These are phyloP conservation scores for Protomyctophum bolini DNA, from an alignment of 2,113 vertebrate species.

Conservation along the genomic window DNA sequence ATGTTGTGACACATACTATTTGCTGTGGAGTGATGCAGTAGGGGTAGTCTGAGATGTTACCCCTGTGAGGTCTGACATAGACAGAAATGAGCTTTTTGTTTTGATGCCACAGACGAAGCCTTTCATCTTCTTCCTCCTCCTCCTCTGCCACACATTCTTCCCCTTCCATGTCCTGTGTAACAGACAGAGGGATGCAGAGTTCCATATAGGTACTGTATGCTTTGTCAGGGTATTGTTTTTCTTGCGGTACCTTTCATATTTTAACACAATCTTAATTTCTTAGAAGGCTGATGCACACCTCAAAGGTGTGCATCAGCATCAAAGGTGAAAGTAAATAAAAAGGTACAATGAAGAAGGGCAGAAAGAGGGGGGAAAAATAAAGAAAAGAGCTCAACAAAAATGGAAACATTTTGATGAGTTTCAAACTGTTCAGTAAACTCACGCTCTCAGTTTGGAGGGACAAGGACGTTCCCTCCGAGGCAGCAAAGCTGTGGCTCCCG, in stretches of 20 bases:
- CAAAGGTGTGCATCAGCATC: too few relatives aligned
- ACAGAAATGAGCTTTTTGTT: conserved; percentile 78
- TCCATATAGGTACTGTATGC: neutral
- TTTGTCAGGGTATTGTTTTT: too few relatives aligned
- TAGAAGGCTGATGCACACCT: too few relatives aligned
- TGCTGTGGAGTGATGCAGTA: conserved; percentile 88
- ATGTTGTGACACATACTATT: conserved; percentile 74
- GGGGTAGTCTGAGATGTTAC: conserved; percentile 78
- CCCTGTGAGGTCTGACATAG: conserved; percentile 80
- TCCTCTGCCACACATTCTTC: conserved; percentile 28
- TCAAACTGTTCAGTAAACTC: conserved; percentile 43
- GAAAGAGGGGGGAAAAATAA: too few relatives aligned
- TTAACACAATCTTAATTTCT: too few relatives aligned
- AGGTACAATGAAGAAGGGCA: too few relatives aligned
- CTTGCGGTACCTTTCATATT: too few relatives aligned
- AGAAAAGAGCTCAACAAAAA: too few relatives aligned
- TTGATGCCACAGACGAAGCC: conserved; percentile 2
- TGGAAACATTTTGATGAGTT: neutral
- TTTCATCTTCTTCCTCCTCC: conserved; percentile 28
- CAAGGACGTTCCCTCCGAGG: conserved; percentile 46
- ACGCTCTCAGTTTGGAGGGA: conserved; percentile 62
- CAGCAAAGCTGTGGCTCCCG: conserved; percentile 34
- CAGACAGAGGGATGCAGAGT: conserved; percentile 2
- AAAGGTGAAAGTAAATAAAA: too few relatives aligned
- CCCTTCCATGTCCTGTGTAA: conserved; percentile 53